These are phyloP conservation scores for Eufriesea mexicana DNA, from an alignment of 1,140 invertebrate genomes.

Conservation along the genomic window DNA sequence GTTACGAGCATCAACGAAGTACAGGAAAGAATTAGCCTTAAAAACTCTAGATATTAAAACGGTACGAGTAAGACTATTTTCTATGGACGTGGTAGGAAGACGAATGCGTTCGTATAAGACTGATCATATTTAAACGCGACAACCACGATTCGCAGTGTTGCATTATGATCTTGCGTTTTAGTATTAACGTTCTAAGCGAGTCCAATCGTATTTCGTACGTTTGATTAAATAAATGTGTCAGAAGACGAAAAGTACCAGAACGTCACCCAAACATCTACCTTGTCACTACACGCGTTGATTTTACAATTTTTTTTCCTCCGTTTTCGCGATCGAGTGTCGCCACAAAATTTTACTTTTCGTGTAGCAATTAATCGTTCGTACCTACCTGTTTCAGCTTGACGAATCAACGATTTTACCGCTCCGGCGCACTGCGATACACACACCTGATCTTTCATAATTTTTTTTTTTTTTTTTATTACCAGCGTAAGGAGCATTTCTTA, in stretches of 20 bases:
- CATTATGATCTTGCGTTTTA: conserved; percentile 35
- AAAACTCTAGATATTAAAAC: neutral
- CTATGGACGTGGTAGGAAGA: neutral
- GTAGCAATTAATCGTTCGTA: conserved; percentile 6
- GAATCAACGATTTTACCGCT: conserved; percentile 13
- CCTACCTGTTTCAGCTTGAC: conserved; percentile 22
- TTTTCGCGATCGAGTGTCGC: neutral
- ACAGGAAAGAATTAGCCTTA: conserved; percentile 28
- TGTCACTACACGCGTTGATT: conserved; percentile 2
- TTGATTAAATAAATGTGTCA: conserved; percentile 60
- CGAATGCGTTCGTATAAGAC: conserved; percentile 46
- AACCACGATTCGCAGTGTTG: conserved; percentile 7
- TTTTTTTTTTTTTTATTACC: conserved; percentile 10
- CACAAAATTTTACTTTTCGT: neutral
- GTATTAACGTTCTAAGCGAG: conserved; percentile 37
- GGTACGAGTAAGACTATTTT: conserved; percentile 48
- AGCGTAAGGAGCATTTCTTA: conserved; percentile 31
- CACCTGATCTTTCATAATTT: neutral
- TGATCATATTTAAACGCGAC: conserved; percentile 46
- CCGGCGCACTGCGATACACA: neutral
- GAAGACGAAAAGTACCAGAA: conserved; percentile 44
- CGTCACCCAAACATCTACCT: conserved; percentile 38
- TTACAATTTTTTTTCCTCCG: neutral
- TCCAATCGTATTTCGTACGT: conserved; percentile 39
- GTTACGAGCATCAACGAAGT: neutral